Conservation (phyloP, 2,888 invertebrate genomes). For the Laspeyria flexula region DNA sequence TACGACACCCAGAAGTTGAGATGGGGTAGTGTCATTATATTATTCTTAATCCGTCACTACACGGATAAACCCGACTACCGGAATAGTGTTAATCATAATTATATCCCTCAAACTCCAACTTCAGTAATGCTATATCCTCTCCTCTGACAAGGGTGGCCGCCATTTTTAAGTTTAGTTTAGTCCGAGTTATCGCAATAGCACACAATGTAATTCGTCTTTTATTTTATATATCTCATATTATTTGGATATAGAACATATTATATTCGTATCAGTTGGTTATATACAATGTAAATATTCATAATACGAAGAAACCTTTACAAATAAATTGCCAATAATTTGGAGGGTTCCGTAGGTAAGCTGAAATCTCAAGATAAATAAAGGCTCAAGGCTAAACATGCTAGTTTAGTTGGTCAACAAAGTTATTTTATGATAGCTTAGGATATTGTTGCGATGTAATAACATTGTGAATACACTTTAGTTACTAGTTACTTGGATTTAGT, state of each 20-base stretch:
- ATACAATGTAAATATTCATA: background rate
- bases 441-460: conserved; percentile 4
- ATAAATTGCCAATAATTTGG: background rate
- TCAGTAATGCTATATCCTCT: no score
- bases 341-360: conserved; percentile 10
- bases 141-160: no score
- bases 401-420: conserved; percentile 25
- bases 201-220: background rate
- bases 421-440: conserved; percentile 26
- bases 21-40: no score
- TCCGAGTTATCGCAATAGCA: no score
- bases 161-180: no score
- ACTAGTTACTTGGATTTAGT: background rate
- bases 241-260: background rate
- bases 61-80: no score
- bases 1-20: no score
- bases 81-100: no score
- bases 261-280: background rate
- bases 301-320: background rate
- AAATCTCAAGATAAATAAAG: conserved; percentile 31
- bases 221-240: background rate
- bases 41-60: no score
- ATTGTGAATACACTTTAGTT: background rate
- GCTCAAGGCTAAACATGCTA: conserved; percentile 21
- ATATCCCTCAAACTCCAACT: no score